A percentile compares a stretch with the other conserved stretches of the same genome.
phyloP scores from a whole-genome alignment of 2,797 vertebrate species.

The Okamejei kenojei region DNA sequence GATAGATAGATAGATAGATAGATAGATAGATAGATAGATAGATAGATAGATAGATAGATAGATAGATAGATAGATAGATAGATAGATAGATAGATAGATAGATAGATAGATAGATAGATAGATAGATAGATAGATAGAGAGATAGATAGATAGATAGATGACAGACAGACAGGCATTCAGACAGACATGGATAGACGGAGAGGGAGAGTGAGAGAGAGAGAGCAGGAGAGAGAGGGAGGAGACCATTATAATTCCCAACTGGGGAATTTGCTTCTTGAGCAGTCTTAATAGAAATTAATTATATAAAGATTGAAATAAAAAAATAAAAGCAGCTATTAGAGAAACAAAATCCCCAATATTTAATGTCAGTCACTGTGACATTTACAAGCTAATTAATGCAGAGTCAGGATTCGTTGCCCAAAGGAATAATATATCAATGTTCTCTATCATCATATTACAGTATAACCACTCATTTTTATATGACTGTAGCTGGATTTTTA shows the following conservation, averaged over 20 bases:
- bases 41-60: neutral
- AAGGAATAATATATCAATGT: slow-evolving; percentile 58
- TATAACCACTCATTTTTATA: slow-evolving; percentile 43
- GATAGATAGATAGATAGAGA: too few relatives aligned
- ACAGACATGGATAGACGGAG: neutral
- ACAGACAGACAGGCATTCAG: too few relatives aligned
- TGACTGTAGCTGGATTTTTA: slow-evolving; percentile 48
- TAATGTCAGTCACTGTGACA: slow-evolving; percentile 55
- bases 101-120: too few relatives aligned
- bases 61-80: neutral
- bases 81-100: too few relatives aligned
- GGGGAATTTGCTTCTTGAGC: neutral
- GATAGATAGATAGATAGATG: too few relatives aligned
- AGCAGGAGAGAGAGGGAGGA: neutral
- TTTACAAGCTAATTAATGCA: slow-evolving; percentile 61
- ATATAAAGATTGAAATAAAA: slow-evolving; percentile 37
- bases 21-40: neutral
- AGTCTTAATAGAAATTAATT: slow-evolving; percentile 39
- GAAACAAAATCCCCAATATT: slow-evolving; percentile 41
- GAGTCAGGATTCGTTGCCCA: slow-evolving; percentile 51
- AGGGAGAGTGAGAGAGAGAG: slow-evolving; percentile 35
- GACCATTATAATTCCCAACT: neutral
- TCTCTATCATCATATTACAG: slow-evolving; percentile 47
- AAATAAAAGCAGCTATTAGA: slow-evolving; percentile 37
- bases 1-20: neutral